Conservation (phyloP, 2,888 invertebrate species). For the Galerucella pusilla region DNA sequence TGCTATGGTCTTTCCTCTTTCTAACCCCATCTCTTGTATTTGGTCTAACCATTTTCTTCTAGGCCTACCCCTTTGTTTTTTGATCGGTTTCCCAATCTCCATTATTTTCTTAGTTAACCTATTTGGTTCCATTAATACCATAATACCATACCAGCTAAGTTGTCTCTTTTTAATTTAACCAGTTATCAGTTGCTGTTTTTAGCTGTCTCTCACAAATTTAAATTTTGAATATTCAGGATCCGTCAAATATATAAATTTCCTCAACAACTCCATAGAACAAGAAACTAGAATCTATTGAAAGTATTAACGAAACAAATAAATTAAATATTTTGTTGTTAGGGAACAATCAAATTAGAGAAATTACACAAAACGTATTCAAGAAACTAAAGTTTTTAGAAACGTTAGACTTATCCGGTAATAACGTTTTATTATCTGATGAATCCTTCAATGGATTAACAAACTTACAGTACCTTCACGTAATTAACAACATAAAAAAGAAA, state of each 20-base stretch:
- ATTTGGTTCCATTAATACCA: too few species aligned
- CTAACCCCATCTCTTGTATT: too few species aligned
- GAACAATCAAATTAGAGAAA: conserved; percentile 49
- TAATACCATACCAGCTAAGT: too few species aligned
- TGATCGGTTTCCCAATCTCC: too few species aligned
- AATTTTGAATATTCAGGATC: conserved; percentile 45
- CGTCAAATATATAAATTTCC: conserved; percentile 54
- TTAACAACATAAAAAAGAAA: conserved; percentile 52
- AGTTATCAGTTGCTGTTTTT: too few species aligned
- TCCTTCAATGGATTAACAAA: conserved; percentile 48
- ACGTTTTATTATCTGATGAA: conserved; percentile 44
- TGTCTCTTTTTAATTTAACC: too few species aligned
- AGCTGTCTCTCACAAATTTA: too few species aligned
- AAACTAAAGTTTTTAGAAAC: conserved; percentile 43
- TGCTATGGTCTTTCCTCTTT: too few species aligned
- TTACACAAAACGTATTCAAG: conserved; percentile 39
- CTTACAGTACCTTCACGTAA: conserved; percentile 50
- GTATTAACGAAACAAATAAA: conserved; percentile 40
- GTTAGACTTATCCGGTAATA: conserved; percentile 53
- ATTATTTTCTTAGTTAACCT: too few species aligned
- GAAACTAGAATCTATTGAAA: conserved; percentile 35
- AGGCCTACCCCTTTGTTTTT: too few species aligned
- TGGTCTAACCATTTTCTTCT: too few species aligned
- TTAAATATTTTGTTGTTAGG: conserved; percentile 48
- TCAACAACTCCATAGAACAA: conserved; percentile 50